Conservation (phyloP, 2,113 vertebrate genomes). For the Engystomops pustulosus region DNA sequence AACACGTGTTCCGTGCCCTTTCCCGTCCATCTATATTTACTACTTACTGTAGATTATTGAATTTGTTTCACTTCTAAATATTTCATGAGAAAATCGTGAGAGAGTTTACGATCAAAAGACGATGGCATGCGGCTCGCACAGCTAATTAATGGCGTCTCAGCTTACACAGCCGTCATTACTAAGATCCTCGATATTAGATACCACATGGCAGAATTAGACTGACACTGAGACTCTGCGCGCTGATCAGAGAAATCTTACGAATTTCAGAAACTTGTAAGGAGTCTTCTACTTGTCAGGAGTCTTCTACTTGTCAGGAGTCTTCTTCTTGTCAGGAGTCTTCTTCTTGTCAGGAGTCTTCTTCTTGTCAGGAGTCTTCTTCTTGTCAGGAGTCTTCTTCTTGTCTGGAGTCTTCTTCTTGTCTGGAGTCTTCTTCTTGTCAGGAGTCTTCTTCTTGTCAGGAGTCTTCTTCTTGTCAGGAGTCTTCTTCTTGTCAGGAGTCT, state of each 20-base stretch:
- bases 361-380: too few relatives aligned
- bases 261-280: not conserved
- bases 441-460: too few relatives aligned
- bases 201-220: not conserved
- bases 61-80: not conserved
- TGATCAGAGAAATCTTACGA: not conserved
- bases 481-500: too few relatives aligned
- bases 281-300: too few relatives aligned
- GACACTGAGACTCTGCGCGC: not conserved
- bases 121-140: not conserved
- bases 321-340: too few relatives aligned
- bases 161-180: not conserved
- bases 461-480: too few relatives aligned
- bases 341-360: too few relatives aligned
- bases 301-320: too few relatives aligned
- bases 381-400: too few relatives aligned
- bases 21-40: not conserved
- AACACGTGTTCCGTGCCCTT: too few relatives aligned
- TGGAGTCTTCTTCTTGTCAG: too few relatives aligned
- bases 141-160: slow-evolving; percentile 27
- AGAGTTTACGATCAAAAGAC: not conserved
- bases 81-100: not conserved
- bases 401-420: too few relatives aligned
- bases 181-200: not conserved
- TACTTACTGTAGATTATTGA: not conserved